These are phyloP conservation scores for Ligdia adustata DNA, from an alignment of 2,888 invertebrate species.

Conservation along the genomic window DNA sequence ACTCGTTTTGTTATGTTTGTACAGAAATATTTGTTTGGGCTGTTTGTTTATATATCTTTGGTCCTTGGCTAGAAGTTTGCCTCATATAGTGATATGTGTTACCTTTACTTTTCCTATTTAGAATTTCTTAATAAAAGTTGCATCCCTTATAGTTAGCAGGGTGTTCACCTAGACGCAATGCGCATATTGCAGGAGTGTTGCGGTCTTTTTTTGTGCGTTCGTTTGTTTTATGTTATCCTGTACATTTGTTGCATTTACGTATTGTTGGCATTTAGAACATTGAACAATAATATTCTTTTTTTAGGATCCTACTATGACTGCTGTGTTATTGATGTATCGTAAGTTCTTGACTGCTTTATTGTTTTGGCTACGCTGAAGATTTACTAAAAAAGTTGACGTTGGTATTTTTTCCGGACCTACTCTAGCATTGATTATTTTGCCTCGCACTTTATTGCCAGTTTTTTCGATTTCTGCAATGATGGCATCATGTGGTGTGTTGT, in stretches of 20 bases:
- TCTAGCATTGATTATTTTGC: background rate
- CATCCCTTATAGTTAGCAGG: conserved; percentile 1
- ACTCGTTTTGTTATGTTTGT: too few species aligned
- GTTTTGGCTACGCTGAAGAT: background rate
- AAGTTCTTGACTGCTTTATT: background rate
- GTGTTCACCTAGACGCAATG: background rate
- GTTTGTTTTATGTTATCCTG: background rate
- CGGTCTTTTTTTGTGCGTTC: background rate
- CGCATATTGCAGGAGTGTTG: background rate
- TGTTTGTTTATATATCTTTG: too few species aligned
- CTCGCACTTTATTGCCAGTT: too few species aligned
- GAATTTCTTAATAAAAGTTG: background rate
- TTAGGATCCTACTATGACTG: background rate
- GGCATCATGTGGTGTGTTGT: background rate
- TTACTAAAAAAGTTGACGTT: background rate
- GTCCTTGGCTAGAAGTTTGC: too few species aligned
- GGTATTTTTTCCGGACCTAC: background rate
- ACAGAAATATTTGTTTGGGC: too few species aligned
- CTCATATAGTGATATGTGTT: too few species aligned
- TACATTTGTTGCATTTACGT: background rate
- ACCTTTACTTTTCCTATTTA: too few species aligned
- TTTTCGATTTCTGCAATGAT: background rate
- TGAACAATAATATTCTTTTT: background rate
- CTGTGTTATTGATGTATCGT: background rate
- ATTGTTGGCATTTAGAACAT: background rate